Base-by-base conservation (phyloP, 2,888 invertebrate species). In the Microplitis manilae region DNA sequence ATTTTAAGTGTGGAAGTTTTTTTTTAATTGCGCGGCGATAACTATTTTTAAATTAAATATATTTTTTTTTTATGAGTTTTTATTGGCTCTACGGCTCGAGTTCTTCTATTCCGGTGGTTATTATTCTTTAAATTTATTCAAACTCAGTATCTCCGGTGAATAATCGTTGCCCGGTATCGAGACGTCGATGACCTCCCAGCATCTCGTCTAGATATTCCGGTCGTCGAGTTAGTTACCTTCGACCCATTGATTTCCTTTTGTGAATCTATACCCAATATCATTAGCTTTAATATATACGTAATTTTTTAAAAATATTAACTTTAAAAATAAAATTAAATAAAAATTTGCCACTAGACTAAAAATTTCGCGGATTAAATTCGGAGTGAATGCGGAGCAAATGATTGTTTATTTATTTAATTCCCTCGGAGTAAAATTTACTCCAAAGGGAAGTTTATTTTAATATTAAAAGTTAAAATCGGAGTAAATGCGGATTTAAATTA, bases 111-210 rank as follows among this genome's bases (percentile, higher is more conserved):
- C 4, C 50, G 13, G 59, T 73, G 40, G 64, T n/a, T n/a, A 41
- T 76, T 62, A 8, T 41, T 30, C 64, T n/a, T 60, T 30, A 9
- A 30, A 38, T 59, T 15, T 17, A n/a, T 70, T 65, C 60, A 30
- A 40, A n/a, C 67, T 15, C 20, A 68, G 20, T 70, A 70, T 62
- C 41, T 2, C 41, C 41, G 50, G 75, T 61, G 39, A 68, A 69
- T 61, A 15, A 76, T 73, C 72, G 72, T 39, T 64, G 40, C 9
- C 68, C 64, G 80, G 71, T 41, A 70, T 78, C 76, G 75, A 77
- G 30, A 67, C 77, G 69, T 68, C 41, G 76, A 78, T 75, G 75
- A 79, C 77, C 77, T 81, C 74, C 79, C 79, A 75, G 65, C 73
- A 80, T 75, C 61, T 71, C 73, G 77, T 73, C 17, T 73, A 71